A percentile compares a stretch with the other conserved stretches of the same genome.
Evolutionary conservation across 2,113 vertebrate genomes (phyloP).

Genomic region (Coreoperca whiteheadi): DNA sequence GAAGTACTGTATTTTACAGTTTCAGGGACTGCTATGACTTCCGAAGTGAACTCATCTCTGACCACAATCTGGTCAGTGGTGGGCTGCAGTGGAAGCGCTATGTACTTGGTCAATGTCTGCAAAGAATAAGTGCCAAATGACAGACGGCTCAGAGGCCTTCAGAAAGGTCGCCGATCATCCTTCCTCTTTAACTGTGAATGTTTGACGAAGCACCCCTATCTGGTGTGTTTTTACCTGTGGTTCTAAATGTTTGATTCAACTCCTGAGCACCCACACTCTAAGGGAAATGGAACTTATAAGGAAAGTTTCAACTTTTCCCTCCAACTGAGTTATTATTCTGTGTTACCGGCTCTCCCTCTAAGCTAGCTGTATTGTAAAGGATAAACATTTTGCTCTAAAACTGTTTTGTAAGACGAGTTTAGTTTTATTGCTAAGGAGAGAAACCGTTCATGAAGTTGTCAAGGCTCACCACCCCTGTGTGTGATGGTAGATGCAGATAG

Average conservation of each 20-base stretch:
- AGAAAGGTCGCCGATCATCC: not conserved
- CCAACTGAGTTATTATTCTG: not conserved
- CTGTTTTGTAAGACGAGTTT: conserved; percentile 40
- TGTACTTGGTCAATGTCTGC: not conserved
- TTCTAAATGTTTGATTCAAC: not conserved
- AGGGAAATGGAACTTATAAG: not conserved
- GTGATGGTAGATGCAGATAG: conserved; percentile 64
- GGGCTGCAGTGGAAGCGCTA: not conserved
- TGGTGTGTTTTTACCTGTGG: conserved; percentile 15
- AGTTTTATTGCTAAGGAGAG: conserved; percentile 28
- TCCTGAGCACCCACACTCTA: not conserved
- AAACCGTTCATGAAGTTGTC: conserved; percentile 51
- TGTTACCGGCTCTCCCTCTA: not conserved
- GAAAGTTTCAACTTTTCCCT: not conserved
- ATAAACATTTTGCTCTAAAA: conserved; percentile 55
- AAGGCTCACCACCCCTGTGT: conserved; percentile 37
- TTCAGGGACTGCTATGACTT: no score
- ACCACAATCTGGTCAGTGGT: not conserved
- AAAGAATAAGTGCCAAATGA: no score
- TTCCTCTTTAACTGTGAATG: conserved; percentile 16
- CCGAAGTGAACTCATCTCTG: no score
- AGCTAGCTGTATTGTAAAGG: conserved; percentile 25
- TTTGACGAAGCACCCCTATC: conserved; percentile 12
- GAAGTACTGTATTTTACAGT: no score
- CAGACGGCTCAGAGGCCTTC: no score